Base-by-base conservation (phyloP, 2,888 invertebrate genomes). In the Limnephilus marmoratus region DNA sequence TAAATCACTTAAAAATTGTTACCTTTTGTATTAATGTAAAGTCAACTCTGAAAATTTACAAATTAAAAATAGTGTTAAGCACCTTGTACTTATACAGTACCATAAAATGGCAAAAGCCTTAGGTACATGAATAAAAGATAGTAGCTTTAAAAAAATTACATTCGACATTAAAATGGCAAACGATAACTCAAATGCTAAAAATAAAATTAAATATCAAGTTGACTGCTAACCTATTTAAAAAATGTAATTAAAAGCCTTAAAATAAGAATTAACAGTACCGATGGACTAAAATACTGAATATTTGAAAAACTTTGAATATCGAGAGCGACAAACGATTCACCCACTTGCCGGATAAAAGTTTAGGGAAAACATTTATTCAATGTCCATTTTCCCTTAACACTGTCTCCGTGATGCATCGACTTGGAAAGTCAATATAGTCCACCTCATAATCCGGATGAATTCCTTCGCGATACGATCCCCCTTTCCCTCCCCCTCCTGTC, bases 381-480 rank as follows among this genome's bases (percentile, higher is more conserved):
- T 86, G 86, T 86, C 37, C 37, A 83, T 37, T 49, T 86, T 86
- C 86, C 86, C 86, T 45, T 49, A n/a, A 86, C 86, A 37, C 85
- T 83, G 89, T 85, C 89, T 29, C 45, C 80, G 88, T 90, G 91
- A 90, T 91, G 93, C 81, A 93, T 93, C 86, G 93, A 92, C 88
- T 92, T 93, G 90, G 68, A 80, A 91, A 92, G 91, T 92, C 91
- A 90, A 91, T 91, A 90, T 85, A 86, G 85, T 53, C 82, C 45
- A 81, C 85, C 91, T 91, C 92, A 92, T 91, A 92, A 90, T 87
- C 92, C 91, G 80, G 83, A 85, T 90, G 83, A 90, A 93, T 93
- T 93, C 93, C 92, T 82, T 41, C 87, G 81, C 91, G 90, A 90
- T 90, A 91, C 90, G 86, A 85, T 85, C 87, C 92, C 85, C 89